A percentile compares a stretch with the other conserved stretches of the same genome.
These are phyloP conservation scores for Struthio camelus DNA, from an alignment of 2,113 vertebrate species.

Conservation along the genomic window DNA sequence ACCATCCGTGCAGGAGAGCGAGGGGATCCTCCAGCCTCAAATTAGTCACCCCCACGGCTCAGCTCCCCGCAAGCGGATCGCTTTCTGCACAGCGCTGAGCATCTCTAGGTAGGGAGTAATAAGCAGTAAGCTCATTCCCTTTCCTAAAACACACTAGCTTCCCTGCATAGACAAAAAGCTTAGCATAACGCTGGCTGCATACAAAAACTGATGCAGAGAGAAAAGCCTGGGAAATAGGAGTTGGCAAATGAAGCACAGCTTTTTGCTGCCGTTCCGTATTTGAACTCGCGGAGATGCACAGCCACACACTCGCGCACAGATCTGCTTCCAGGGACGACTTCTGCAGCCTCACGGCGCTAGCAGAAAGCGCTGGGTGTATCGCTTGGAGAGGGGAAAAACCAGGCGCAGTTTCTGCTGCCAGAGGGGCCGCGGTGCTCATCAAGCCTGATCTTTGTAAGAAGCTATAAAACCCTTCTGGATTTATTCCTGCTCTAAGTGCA, in stretches of 20 bases:
- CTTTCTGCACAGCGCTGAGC: too few relatives aligned
- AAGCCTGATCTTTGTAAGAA: not conserved
- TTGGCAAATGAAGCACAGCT: too few relatives aligned
- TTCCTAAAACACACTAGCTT: not conserved
- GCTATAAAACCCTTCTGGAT: not conserved
- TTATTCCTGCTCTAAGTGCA: not conserved
- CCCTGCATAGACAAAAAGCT: not conserved
- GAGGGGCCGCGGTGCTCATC: not conserved
- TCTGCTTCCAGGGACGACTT: not conserved
- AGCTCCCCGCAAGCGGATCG: too few relatives aligned
- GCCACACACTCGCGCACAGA: too few relatives aligned
- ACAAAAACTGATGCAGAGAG: too few relatives aligned
- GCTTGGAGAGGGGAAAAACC: not conserved
- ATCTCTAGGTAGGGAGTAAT: too few relatives aligned
- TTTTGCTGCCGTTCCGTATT: not conserved
- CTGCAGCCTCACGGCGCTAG: not conserved
- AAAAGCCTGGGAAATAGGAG: too few relatives aligned
- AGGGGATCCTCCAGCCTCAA: too few relatives aligned
- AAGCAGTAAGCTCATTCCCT: not conserved
- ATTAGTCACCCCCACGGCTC: too few relatives aligned
- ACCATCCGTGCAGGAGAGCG: too few relatives aligned
- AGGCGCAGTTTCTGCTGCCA: not conserved
- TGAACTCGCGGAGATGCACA: not conserved
- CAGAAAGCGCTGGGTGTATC: not conserved
- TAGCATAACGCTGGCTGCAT: not conserved